Base-by-base conservation (phyloP, 2,888 invertebrate species). In the Agrotis ipsilon region DNA sequence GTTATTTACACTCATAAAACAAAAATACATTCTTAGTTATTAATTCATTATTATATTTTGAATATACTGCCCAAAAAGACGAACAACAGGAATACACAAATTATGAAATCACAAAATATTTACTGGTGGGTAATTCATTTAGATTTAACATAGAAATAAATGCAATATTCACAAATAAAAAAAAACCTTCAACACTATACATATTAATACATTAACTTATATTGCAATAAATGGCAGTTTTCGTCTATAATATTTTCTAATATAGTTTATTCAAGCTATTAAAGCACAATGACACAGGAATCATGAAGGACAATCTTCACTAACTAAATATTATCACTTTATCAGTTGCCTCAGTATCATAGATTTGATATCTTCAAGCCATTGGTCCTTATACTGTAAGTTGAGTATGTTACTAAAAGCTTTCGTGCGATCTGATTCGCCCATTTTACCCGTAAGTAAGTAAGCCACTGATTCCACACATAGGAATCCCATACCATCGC, bases 401-500 rank as follows among this genome's bases (percentile, higher is more conserved):
- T 92, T 89, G 52, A 97, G 93, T 77, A 97, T 94, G 72, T 91
- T 92, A 80, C 90, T 88, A 86, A 97, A 97, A 68, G 96, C 94
- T 32, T 85, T 85, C 5, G 93, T 90, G 49, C 97, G 92, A 48
- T 96, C 93, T 0, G 86, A 78, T 58, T 96, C 96, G 24, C 89
- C 83, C 92, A 97, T 96, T 68, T 95, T 91, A 0, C 95, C 96
- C 0, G 96, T 96, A 43, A 97, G 86, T 60, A 97, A 93, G 87
- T 96, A 97, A 3, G 97, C 97, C 1, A 97, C 95, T 39, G 96
- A 93, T 89, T 97, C 97, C 4, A 97, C 95, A 81, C 97, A 95
- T 24, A 97, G 89, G 79, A 97, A 95, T 55, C 97, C 97, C 90
- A 97, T 97, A 0, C 97, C 96, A n/a, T 97, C 97, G 83, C 95